Base-by-base conservation (phyloP, 2,888 invertebrate genomes). In the Melinaea menophilus region DNA sequence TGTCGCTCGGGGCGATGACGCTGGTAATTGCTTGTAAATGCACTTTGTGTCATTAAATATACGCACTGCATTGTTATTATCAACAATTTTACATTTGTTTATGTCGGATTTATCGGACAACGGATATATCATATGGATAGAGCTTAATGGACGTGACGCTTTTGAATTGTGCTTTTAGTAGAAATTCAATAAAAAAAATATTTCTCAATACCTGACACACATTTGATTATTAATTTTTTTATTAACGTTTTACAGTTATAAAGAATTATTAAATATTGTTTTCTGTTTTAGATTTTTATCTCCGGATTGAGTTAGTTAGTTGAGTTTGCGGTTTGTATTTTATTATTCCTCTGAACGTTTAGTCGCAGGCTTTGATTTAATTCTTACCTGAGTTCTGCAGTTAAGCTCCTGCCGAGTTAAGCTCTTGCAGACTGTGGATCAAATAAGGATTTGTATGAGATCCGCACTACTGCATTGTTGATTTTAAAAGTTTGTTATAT, bases 371-470 rank as follows among this genome's bases (percentile, higher is more conserved):
- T 51, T 51, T 22, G 9, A 31, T 51, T 51, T 51, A 51, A 51
- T 63, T 63, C 63, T 48, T 55, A 56, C 58, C 51, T 48, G 48
- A 48, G 48, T 37, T 33, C 56, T 51, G 51, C 22, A 22, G 22
- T 22, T 22, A 22, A n/a, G 51, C 31, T 41, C 11, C 41, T 41
- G 41, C 3, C 31, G 51, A 51, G 5, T 51, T 51, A 51, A 51
- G 22, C 51, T 31, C 9, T 31, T 51, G 51, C 51, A 58, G 62
- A 63, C 58, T 63, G 62, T 35, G 62, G 61, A 61, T 61, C 46
- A 61, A 61, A 55, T 63, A 31, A 56, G 59, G 62, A 45, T 61
- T 61, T 61, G 61, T 56, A 61, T 61, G 58, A 62, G 51, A 34
- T 58, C 22, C 45, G n/a, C 51, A 51, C 7, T 31, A 7, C 51